phyloP scores from a whole-genome alignment of 2,888 invertebrate species.

The Ophioninae sp. region DNA sequence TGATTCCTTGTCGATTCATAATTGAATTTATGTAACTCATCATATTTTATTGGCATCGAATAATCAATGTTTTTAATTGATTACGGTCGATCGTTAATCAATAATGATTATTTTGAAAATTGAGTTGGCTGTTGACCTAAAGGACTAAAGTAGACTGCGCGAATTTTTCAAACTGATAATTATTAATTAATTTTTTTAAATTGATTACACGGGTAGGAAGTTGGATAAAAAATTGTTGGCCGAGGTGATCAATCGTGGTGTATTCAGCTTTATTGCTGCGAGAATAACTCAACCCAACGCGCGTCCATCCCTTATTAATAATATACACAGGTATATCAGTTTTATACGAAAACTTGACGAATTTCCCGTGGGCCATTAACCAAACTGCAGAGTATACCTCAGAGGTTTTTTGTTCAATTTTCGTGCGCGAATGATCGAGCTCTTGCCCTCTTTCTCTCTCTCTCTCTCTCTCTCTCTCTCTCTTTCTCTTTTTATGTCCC shows the following conservation, averaged over 20 bases:
- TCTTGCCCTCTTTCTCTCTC: constrained; percentile 1
- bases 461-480: constrained; percentile 1
- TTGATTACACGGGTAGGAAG: background rate
- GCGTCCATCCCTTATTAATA: constrained; percentile 20
- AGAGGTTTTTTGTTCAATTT: constrained; percentile 44
- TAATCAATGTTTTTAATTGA: too few species aligned
- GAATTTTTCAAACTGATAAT: too few species aligned
- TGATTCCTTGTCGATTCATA: too few species aligned
- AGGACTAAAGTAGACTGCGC: too few species aligned
- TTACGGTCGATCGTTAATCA: too few species aligned
- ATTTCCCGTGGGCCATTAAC: constrained; percentile 53
- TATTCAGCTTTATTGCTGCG: constrained; percentile 2
- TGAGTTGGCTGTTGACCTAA: too few species aligned
- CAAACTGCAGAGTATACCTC: constrained; percentile 30
- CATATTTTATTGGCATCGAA: too few species aligned
- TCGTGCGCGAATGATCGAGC: constrained; percentile 64
- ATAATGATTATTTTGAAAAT: too few species aligned
- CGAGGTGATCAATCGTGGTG: background rate
- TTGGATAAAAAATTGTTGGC: background rate
- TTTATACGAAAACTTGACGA: constrained; percentile 63
- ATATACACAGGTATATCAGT: constrained; percentile 46
- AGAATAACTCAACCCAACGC: background rate
- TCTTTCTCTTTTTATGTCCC: background rate
- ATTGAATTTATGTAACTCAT: too few species aligned
- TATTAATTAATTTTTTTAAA: background rate